Evolutionary conservation across 2,113 vertebrate species (phyloP).

Genomic region (Tetrax tetrax): DNA sequence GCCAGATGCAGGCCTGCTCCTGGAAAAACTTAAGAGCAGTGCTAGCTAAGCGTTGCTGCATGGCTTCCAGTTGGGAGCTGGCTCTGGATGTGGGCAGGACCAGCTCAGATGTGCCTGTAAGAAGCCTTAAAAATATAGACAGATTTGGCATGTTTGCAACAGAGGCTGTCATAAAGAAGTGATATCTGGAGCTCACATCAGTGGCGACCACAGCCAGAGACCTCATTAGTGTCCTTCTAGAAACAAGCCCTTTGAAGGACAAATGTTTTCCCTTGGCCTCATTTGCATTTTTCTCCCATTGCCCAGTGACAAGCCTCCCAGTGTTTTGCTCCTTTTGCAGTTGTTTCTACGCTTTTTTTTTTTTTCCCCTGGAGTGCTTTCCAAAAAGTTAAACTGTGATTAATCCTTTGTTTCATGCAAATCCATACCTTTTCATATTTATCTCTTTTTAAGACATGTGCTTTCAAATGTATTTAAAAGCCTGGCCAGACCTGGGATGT

Average conservation of each 20-base stretch:
- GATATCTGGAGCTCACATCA: neutral
- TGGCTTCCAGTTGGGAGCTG: neutral
- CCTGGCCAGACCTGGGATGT: neutral
- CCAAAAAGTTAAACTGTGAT: neutral
- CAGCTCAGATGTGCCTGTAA: neutral
- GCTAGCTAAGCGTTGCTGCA: neutral
- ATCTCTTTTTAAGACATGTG: neutral
- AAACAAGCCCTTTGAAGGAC: neutral
- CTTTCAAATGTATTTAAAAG: neutral
- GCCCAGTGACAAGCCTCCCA: neutral
- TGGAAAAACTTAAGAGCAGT: neutral
- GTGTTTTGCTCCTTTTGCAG: neutral
- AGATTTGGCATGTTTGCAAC: neutral
- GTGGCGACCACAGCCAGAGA: neutral
- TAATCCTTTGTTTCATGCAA: neutral
- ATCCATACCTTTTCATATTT: neutral
- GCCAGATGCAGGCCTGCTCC: neutral
- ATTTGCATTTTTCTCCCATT: neutral
- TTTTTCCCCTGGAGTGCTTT: neutral
- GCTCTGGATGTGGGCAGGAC: neutral
- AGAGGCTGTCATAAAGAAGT: neutral
- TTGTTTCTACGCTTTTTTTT: neutral
- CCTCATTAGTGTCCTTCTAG: neutral
- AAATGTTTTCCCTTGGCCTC: neutral
- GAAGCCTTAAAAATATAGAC: neutral